These are phyloP conservation scores for Sphyrna mokarran DNA, from an alignment of 2,113 vertebrate species.

Conservation along the genomic window DNA sequence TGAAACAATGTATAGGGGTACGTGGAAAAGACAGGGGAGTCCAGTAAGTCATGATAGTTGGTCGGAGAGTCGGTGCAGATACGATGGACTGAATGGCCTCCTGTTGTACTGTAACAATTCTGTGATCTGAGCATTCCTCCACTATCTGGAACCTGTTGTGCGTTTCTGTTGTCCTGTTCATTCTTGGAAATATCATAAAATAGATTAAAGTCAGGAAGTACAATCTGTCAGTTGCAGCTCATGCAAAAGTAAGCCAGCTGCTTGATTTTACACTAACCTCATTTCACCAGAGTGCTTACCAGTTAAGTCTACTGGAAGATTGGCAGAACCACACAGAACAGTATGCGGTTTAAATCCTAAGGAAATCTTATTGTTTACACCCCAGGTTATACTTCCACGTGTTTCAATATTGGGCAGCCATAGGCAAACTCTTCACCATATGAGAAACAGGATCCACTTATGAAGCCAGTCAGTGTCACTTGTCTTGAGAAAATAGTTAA, in stretches of 20 bases:
- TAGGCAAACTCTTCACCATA: background rate
- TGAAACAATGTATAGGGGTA: no score
- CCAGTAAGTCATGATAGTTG: no score
- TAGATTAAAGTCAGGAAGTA: background rate
- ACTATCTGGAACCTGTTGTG: background rate
- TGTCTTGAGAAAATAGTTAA: background rate
- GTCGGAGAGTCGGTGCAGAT: no score
- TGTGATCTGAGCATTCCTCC: background rate
- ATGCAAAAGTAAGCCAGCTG: background rate
- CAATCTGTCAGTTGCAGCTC: background rate
- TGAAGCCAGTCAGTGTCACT: background rate
- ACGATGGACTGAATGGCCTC: no score
- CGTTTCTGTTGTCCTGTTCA: background rate
- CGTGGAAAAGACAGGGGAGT: no score
- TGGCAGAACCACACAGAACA: background rate
- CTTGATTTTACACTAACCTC: background rate
- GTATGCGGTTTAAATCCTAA: background rate
- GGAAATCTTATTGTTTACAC: background rate
- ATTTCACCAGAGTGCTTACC: background rate
- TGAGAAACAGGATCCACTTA: background rate
- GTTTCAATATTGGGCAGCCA: background rate
- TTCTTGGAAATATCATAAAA: background rate
- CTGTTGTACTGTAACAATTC: no score
- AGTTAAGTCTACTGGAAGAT: background rate
- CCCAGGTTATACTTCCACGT: background rate